Percentiles rank a stretch among this genome's conserved stretches.
These are phyloP conservation scores for Drosophila eugracilis DNA, from an alignment of 1,140 invertebrate species.

Conservation along the genomic window DNA sequence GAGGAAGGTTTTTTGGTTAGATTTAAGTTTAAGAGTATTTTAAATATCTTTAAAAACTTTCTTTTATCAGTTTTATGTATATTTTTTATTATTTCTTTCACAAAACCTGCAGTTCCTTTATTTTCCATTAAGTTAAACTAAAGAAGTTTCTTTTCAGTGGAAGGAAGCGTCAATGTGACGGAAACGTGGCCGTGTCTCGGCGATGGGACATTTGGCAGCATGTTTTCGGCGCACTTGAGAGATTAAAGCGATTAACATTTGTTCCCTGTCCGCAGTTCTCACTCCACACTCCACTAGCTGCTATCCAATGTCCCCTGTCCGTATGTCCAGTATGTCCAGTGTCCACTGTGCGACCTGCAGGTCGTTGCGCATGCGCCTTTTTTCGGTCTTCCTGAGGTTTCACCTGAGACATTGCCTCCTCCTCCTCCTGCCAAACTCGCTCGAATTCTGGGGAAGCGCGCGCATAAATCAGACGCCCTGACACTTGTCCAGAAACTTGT, in stretches of 20 bases:
- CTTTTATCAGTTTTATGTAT: no score
- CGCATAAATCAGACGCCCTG: constrained; percentile 77
- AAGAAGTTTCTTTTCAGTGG: constrained; percentile 3
- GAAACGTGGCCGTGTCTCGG: constrained; percentile 62
- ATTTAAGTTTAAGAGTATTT: no score
- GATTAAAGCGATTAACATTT: constrained; percentile 83
- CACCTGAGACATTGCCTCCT: constrained; percentile 33
- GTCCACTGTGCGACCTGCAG: constrained; percentile 49
- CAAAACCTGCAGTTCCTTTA: no score
- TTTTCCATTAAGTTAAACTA: no score
- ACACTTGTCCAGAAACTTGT: constrained; percentile 78
- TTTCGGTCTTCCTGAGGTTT: constrained; percentile 3
- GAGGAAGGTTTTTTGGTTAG: not conserved
- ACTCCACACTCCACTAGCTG: constrained; percentile 2
- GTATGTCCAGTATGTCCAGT: not conserved
- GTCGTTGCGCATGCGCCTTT: constrained; percentile 76
- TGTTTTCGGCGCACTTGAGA: constrained; percentile 81
- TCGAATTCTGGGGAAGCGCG: constrained; percentile 73
- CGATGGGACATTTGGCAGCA: constrained; percentile 57
- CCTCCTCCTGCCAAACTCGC: constrained; percentile 49
- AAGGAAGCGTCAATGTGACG: constrained; percentile 67
- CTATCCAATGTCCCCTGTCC: constrained; percentile 17
- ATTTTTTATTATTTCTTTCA: no score
- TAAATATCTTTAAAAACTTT: no score
- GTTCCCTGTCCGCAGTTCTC: constrained; percentile 63